Conservation (phyloP, 2,888 invertebrate species). For the Chesias legatella region DNA sequence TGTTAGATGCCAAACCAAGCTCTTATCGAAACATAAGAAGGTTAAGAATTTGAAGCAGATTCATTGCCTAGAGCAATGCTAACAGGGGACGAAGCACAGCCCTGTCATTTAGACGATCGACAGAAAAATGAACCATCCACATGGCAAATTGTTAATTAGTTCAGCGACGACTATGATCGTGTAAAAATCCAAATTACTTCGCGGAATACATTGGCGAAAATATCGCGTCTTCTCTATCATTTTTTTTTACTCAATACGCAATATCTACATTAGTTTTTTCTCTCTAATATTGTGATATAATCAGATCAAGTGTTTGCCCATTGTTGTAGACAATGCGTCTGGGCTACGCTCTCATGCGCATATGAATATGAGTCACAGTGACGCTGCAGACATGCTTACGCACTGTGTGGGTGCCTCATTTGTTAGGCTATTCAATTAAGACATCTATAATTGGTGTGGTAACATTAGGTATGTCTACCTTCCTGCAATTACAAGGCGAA, state of each 20-base stretch:
- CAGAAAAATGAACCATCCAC: too few relatives aligned
- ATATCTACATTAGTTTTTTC: slow-evolving; percentile 53
- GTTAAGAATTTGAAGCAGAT: too few relatives aligned
- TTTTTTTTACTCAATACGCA: slow-evolving; percentile 40
- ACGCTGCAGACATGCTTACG: slow-evolving; percentile 55
- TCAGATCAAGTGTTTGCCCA: slow-evolving; percentile 67
- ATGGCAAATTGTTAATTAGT: background rate
- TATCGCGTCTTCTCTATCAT: slow-evolving; percentile 18
- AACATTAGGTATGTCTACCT: slow-evolving; percentile 21
- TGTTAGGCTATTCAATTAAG: slow-evolving; percentile 42
- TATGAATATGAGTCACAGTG: slow-evolving; percentile 57
- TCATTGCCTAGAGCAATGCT: too few relatives aligned
- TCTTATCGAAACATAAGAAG: too few relatives aligned
- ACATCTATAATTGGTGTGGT: slow-evolving; percentile 33
- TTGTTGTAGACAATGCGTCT: slow-evolving; percentile 75
- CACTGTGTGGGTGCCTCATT: slow-evolving; percentile 50
- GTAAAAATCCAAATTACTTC: slow-evolving; percentile 5
- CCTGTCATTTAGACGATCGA: too few relatives aligned
- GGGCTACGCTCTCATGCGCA: slow-evolving; percentile 61
- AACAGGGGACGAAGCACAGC: too few relatives aligned
- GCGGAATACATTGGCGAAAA: slow-evolving; percentile 15
- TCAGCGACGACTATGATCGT: background rate
- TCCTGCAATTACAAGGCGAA: background rate
- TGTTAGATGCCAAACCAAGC: too few relatives aligned
- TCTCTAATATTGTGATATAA: slow-evolving; percentile 57